Conservation (phyloP, 2,113 vertebrate genomes). For the Carettochelys insculpta region DNA sequence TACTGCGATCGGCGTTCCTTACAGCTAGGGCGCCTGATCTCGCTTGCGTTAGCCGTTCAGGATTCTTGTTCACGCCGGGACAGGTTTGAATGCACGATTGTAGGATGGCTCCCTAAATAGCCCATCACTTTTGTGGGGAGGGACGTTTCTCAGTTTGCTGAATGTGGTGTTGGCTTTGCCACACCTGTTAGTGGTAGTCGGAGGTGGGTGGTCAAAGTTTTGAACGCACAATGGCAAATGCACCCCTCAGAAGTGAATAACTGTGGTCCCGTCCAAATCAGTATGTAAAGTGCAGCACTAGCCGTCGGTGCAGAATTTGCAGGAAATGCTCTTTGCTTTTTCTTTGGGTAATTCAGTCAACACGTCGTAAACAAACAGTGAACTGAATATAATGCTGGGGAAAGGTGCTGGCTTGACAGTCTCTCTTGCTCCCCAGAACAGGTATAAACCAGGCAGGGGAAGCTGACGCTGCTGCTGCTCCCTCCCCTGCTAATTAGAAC, state of each 20-base stretch:
- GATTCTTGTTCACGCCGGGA: neutral
- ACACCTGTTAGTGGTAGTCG: neutral
- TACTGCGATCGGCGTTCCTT: slow-evolving; percentile 6
- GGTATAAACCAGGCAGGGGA: slow-evolving; percentile 23
- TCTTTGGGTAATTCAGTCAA: neutral
- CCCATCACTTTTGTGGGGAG: accelerated
- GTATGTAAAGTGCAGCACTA: slow-evolving; percentile 1
- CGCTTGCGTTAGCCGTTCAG: accelerated
- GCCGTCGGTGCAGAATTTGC: slow-evolving; percentile 34
- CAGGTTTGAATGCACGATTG: accelerated
- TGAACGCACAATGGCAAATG: slow-evolving; percentile 45
- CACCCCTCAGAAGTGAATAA: slow-evolving; percentile 51
- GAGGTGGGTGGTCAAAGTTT: slow-evolving; percentile 4
- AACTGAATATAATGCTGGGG: neutral
- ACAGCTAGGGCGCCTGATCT: neutral
- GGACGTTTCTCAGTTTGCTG: neutral
- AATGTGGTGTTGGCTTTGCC: neutral
- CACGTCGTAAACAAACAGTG: neutral
- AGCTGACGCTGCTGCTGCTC: slow-evolving; percentile 16
- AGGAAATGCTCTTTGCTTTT: neutral
- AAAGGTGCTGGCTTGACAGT: neutral
- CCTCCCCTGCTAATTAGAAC: slow-evolving; percentile 39
- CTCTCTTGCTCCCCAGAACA: slow-evolving; percentile 17
- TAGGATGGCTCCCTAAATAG: neutral
- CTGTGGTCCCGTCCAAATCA: slow-evolving; percentile 65